Percentiles rank a stretch among this genome's conserved stretches.
phyloP scores from a whole-genome alignment of 2,113 vertebrate genomes.

The Uropsilus gracilis region DNA sequence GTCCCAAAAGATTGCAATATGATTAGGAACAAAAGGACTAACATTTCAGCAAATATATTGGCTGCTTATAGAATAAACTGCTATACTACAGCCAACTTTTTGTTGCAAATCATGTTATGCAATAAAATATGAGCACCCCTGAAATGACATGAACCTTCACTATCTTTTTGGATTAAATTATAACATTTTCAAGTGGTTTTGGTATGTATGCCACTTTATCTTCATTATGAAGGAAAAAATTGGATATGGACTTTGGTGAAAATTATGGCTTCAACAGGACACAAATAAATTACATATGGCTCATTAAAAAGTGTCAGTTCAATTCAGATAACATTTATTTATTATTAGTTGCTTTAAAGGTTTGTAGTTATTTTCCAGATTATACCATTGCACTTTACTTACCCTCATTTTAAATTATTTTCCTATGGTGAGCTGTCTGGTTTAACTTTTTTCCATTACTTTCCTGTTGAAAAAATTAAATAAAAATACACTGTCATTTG shows the following conservation, averaged over 20 bases:
- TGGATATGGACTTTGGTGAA: constrained; percentile 78
- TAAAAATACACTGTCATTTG: constrained; percentile 15
- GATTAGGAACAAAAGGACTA: constrained; percentile 78
- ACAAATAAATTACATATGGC: constrained; percentile 86
- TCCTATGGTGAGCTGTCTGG: constrained; percentile 16
- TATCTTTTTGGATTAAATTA: constrained; percentile 86
- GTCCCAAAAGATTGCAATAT: constrained; percentile 67
- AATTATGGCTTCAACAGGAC: constrained; percentile 80
- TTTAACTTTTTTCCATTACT: constrained; percentile 55
- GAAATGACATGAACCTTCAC: constrained; percentile 79
- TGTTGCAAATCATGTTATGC: constrained; percentile 79
- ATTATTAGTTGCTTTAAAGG: constrained; percentile 62
- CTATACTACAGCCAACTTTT: constrained; percentile 75
- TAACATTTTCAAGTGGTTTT: constrained; percentile 83
- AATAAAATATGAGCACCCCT: constrained; percentile 77
- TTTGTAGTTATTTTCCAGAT: constrained; percentile 66
- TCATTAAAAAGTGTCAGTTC: constrained; percentile 84
- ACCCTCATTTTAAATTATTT: constrained; percentile 66
- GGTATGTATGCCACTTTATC: constrained; percentile 86
- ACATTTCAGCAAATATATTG: constrained; percentile 74
- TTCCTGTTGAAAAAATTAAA: constrained; percentile 50
- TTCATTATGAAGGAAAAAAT: constrained; percentile 85
- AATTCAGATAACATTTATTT: constrained; percentile 82
- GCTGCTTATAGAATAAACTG: constrained; percentile 74
- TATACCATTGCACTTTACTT: constrained; percentile 67